Percentiles rank a stretch among this genome's conserved stretches.
Conservation (phyloP, 2,888 invertebrate species). For the Pammene aurita region DNA sequence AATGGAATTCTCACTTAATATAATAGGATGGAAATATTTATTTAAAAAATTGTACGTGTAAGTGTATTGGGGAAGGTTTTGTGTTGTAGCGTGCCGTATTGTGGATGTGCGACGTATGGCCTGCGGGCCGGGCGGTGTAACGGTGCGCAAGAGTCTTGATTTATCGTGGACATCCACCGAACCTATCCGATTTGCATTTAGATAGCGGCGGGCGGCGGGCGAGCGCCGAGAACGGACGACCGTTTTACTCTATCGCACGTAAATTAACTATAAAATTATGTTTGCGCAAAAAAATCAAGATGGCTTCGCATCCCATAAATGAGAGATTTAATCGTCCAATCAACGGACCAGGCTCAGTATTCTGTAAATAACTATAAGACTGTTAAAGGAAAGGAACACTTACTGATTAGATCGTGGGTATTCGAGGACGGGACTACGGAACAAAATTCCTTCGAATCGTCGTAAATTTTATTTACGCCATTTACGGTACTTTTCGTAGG, state of each 20-base stretch:
- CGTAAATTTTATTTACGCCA: slow-evolving; percentile 33
- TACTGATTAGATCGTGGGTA: slow-evolving; percentile 41
- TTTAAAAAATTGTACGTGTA: slow-evolving; percentile 3
- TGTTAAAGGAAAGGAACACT: slow-evolving; percentile 41
- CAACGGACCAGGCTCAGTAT: slow-evolving; percentile 54
- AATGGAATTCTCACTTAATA: slow-evolving; percentile 12
- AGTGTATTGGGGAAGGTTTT: not conserved
- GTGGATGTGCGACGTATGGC: slow-evolving; percentile 33
- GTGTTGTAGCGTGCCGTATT: slow-evolving; percentile 24
- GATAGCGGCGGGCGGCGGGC: slow-evolving; percentile 65
- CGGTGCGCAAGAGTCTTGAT: slow-evolving; percentile 72
- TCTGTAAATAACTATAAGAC: slow-evolving; percentile 51
- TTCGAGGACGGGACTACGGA: slow-evolving; percentile 33
- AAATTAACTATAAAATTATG: slow-evolving; percentile 76
- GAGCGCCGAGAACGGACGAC: slow-evolving; percentile 53
- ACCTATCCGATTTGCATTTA: slow-evolving; percentile 83
- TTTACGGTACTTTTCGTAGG: slow-evolving; percentile 28
- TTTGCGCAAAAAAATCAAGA: slow-evolving; percentile 60
- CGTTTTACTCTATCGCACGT: slow-evolving; percentile 72
- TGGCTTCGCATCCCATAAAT: slow-evolving; percentile 60
- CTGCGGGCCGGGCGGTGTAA: slow-evolving; percentile 52
- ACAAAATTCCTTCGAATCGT: slow-evolving; percentile 34
- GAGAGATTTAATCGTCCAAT: slow-evolving; percentile 66
- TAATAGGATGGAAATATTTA: slow-evolving; percentile 6
- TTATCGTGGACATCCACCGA: slow-evolving; percentile 79